Conservation (phyloP, 1,140 invertebrate genomes). For the Drosophila carrolli region DNA sequence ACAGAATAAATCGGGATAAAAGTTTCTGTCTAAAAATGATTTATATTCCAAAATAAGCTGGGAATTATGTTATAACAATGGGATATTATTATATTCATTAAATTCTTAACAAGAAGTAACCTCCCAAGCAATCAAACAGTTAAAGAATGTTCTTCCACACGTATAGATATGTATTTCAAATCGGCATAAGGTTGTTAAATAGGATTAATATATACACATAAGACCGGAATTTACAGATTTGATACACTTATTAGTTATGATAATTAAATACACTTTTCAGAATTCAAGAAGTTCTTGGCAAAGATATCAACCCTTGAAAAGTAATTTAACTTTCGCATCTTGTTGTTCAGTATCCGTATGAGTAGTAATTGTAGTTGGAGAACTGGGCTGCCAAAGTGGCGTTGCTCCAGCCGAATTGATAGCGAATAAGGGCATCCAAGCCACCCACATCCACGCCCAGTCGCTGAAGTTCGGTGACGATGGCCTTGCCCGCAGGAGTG, state of each 20-base stretch:
- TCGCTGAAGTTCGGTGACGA: constrained; percentile 36
- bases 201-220: background rate
- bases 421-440: constrained; percentile 44
- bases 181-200: background rate
- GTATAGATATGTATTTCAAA: background rate
- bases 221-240: background rate
- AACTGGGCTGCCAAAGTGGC: constrained; percentile 6
- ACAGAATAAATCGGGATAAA: constrained; percentile 21
- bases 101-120: background rate
- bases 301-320: background rate
- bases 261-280: too few species aligned
- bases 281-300: background rate
- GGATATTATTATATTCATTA: background rate
- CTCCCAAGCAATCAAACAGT: background rate
- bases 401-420: constrained; percentile 69
- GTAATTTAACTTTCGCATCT: too few species aligned
- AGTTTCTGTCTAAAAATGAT: constrained; percentile 2
- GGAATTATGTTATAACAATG: constrained; percentile 6
- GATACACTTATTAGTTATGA: background rate
- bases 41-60: background rate
- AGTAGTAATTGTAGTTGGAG: constrained; percentile 43
- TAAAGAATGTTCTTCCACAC: background rate
- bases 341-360: too few species aligned
- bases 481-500: constrained; percentile 20
- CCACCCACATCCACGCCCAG: constrained; percentile 55